Base-by-base conservation (phyloP, 2,113 vertebrate genomes). In the Colistium nudipinnis region DNA sequence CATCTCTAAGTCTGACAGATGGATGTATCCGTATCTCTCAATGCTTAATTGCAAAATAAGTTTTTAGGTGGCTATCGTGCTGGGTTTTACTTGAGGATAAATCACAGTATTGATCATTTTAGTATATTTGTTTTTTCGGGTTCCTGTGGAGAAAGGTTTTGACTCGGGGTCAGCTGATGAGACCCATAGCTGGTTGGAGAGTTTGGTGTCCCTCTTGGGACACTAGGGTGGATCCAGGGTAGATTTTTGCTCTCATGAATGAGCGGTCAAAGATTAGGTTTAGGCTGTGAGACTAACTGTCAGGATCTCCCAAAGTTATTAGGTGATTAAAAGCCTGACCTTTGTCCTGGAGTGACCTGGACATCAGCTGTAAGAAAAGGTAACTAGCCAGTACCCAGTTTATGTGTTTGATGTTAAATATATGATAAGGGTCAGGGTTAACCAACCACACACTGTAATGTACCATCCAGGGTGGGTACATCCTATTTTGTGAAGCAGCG, bases 161-260 rank as follows among this genome's bases (percentile, higher is more conserved):
- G 52, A 51, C 25, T 38, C 19, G n/a, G 61, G 62, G 44, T 74
- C 57, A 78, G 38, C 57, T 47, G 36, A 51, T 41, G 52, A 61
- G 13, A 19, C 17, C 11, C 51, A 30, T 0, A 45, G 8, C 33
- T 52, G 14, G n/a, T n/a, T n/a, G 20, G 24, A 61, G 41, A 41
- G 17, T 61, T 55, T 61, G 30, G 1, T 9, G 12, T 57, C 31
- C 24, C 62, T 68, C 25, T 52, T 25, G 27, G n/a, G 36, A 52
- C 41, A 14, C 22, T 33, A n/a, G n/a, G n/a, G n/a, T 25, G 8
- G 10, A 16, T n/a, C n/a, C 16, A 2, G 54, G 30, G 6, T 12
- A 20, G 47, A 22, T 63, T 53, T 25, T 31, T 31, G 13, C 0
- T 65, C 53, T 44, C 2, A 1, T 63, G 13, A 3, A 8, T 17